Evolutionary conservation across 2,888 invertebrate species (phyloP), one percentile per base, ranked within the genome.

Genomic region (Patella ulyssiponensis): DNA sequence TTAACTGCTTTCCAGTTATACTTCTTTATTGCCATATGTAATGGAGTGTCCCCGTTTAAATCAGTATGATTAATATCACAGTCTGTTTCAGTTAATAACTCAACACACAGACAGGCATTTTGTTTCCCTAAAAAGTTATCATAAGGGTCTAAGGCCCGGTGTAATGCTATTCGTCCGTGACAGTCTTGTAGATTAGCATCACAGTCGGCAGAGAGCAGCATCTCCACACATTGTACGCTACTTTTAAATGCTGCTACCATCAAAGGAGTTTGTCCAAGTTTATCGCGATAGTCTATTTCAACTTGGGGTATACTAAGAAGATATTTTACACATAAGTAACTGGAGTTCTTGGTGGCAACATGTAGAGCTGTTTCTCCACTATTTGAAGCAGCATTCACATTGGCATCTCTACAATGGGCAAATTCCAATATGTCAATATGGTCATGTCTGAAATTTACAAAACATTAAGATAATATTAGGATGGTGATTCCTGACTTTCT

Each of bases 341-440:
- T 64, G 5, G 64, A 64, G 23, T 64, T 64, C 1, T 23, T 64
- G 12, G 23, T 15, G 23, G 64, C 64, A 20, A 64, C 4, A 4
- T 64, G 64, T 11, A 64, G 64, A 64, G 12, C 64, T 23, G 64
- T 64, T 64, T 64, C 64, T 23, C 64, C 64, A 23, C 20, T 12
- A 64, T 64, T 64, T 64, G 64, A 20, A 23, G 64, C 23, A 20
- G 64, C 64, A 23, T 64, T 64, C 11, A 64, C 23, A 64, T 64
- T 64, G 23, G 64, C 64, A 20, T 23, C 64, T 64, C 64, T 20
- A 11, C 64, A 64, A 14, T 64, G 64, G 3, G 23, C 20, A 2
- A 64, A 23, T 64, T 64, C 64, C 12, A 64, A 23, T 23, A 64
- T 23, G 23, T 64, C 64, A 64, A 64, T n/a, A 64, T 64, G 64